Percentiles rank a stretch among this genome's conserved stretches.
Conservation (phyloP, 2,888 invertebrate species). For the Holacanthella duospinosa region DNA sequence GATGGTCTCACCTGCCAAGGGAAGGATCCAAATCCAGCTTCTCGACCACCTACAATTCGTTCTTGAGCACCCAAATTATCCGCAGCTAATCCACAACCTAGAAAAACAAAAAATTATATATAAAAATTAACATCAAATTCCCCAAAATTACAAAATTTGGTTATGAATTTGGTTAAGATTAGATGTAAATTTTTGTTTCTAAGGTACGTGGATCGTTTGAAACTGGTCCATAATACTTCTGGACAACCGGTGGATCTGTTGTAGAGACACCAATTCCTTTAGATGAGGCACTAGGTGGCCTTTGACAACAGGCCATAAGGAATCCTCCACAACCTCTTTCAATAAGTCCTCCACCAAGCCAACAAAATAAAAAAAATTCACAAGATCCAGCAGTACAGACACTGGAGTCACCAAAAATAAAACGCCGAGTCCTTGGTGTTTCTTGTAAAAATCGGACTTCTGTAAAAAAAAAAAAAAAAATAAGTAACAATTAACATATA, state of each 20-base stretch:
- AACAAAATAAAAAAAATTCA: constrained; percentile 83
- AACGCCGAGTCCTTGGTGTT: too few species aligned
- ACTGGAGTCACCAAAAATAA: constrained; percentile 40
- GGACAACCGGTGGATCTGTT: constrained; percentile 36
- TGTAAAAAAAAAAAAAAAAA: background rate
- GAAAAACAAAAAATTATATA: constrained; percentile 38
- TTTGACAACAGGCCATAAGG: constrained; percentile 76
- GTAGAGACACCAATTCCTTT: constrained; percentile 37
- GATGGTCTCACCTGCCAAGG: constrained; percentile 76
- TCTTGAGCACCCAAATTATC: constrained; percentile 69
- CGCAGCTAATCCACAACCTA: constrained; percentile 80
- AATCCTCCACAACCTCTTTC: constrained; percentile 71
- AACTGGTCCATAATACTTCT: constrained; percentile 58
- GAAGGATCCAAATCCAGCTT: constrained; percentile 86
- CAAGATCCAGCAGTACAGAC: constrained; percentile 58
- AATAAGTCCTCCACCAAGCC: constrained; percentile 76
- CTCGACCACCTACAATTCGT: constrained; percentile 78
- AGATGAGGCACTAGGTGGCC: constrained; percentile 40
- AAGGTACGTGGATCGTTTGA: constrained; percentile 69
- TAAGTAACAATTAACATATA: background rate
- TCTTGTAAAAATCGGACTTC: background rate
- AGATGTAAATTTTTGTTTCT: too few species aligned
- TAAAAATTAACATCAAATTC: background rate
- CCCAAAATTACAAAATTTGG: too few species aligned
- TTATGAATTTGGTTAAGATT: background rate